Conservation (phyloP, 2,797 vertebrate genomes). For the Aphelocoma californica region DNA sequence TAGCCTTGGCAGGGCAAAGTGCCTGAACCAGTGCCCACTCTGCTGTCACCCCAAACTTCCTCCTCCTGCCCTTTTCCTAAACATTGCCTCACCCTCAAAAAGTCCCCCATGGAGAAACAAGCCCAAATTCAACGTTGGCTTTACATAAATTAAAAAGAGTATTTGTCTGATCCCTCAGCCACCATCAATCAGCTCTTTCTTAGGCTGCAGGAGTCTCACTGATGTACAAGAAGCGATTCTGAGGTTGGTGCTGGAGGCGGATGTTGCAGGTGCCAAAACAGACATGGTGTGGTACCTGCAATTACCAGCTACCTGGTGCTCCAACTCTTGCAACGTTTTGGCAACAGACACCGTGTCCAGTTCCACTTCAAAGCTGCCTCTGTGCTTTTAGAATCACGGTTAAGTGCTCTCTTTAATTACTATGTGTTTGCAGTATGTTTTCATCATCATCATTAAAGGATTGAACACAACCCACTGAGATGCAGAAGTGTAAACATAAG, state of each 20-base stretch:
- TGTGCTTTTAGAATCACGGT: not conserved
- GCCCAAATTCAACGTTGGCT: not conserved
- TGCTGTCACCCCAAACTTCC: not conserved
- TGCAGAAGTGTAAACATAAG: constrained; percentile 12
- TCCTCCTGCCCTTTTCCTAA: constrained; percentile 9
- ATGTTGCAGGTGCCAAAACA: not conserved
- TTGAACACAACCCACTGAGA: not conserved
- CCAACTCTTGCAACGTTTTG: not conserved
- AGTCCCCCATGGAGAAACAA: not conserved
- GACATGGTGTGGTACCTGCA: not conserved
- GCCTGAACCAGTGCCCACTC: not conserved
- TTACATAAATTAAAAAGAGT: not conserved
- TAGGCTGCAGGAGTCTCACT: not conserved
- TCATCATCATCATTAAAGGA: constrained; percentile 50
- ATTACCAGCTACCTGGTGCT: not conserved
- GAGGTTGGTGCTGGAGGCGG: not conserved
- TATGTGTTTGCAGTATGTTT: not conserved
- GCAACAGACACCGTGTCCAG: not conserved
- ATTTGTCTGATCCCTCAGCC: not conserved
- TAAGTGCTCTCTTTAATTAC: constrained; percentile 41
- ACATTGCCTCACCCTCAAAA: not conserved
- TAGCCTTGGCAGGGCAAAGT: not conserved
- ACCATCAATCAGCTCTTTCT: not conserved
- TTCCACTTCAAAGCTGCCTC: constrained; percentile 45
- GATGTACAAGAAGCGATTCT: accelerated